Evolutionary conservation across 2,797 vertebrate species (phyloP).

Genomic region (Acrocephalus scirpaceus): DNA sequence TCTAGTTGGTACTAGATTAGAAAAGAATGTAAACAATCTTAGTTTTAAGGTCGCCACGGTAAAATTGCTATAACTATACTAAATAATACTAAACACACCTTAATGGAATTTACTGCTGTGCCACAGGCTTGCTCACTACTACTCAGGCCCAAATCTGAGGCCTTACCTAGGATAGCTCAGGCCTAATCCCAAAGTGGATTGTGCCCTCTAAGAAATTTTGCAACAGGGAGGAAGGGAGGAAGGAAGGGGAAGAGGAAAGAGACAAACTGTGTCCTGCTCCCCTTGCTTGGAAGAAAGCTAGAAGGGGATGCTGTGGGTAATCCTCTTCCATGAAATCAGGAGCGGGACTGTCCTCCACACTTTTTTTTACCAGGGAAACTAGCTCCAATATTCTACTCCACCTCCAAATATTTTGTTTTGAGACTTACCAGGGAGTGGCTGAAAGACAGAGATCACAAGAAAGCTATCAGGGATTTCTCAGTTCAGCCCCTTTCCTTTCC

Average conservation of each 20-base stretch:
- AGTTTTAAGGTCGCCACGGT: no score
- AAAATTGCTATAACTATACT: no score
- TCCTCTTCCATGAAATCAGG: not conserved
- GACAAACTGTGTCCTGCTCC: not conserved
- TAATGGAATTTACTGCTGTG: no score
- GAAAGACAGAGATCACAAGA: not conserved
- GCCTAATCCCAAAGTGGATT: no score
- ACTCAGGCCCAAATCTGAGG: no score
- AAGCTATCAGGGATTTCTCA: not conserved
- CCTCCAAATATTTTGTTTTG: not conserved
- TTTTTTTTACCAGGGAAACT: not conserved
- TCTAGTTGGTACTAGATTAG: no score
- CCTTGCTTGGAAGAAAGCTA: not conserved
- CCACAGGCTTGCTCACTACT: no score
- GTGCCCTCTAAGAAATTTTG: no score
- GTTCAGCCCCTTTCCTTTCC: not conserved
- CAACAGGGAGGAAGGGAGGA: not conserved
- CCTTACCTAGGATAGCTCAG: no score
- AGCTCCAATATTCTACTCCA: not conserved
- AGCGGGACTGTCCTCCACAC: rapidly evolving
- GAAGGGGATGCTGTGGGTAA: not conserved
- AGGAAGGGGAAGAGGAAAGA: not conserved
- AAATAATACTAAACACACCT: no score
- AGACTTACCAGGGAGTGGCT: not conserved
- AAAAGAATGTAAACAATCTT: no score